Base-by-base conservation (phyloP, 2,888 invertebrate species). In the Agriotes lineatus region DNA sequence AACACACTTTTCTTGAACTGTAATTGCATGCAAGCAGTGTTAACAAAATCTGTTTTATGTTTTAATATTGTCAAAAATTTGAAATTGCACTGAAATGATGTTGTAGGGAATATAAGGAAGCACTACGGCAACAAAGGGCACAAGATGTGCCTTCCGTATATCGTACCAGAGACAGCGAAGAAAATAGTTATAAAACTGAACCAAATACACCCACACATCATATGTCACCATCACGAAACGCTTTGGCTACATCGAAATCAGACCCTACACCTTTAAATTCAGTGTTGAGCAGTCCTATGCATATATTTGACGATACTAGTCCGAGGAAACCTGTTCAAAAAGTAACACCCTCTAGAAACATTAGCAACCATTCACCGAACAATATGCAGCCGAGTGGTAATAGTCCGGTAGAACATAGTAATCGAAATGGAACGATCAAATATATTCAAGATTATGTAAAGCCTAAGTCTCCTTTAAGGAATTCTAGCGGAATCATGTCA, bases 81-180 rank as follows among this genome's bases (percentile, higher is more conserved):
- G n/a, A n/a, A n/a, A n/a, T n/a, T n/a, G n/a, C n/a, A n/a, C n/a
- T n/a, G 14, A 39, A 39, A 42, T 2, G 9, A 42, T 1, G 7
- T 87, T 86, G 4, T 85, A 90, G 94, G 85, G 95, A 95, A 87
- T 95, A 95, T 86, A 95, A 95, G 87, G 95, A 95, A 88, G 95
- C 95, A 67, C 84, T 95, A 81, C 91, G 93, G 83, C 93, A 93
- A 79, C 95, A 95, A 84, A 88, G 95, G 76, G 92, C 91, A 72
- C 93, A 92, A 84, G 94, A 94, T 82, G 87, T 87, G 50, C 86
- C 86, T 56, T 86, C 87, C 71, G 89, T 94, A 68, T 94, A 94
- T 83, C 87, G 91, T 74, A 89, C 90, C 76, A 89, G 90, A 69
- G 88, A 90, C 75, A 88, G 89, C 16, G 84, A 87, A 65, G 88